Evolutionary conservation across 2,888 invertebrate species (phyloP), one percentile per base, ranked within the genome.

Genomic region (Andricus quercusramuli): DNA sequence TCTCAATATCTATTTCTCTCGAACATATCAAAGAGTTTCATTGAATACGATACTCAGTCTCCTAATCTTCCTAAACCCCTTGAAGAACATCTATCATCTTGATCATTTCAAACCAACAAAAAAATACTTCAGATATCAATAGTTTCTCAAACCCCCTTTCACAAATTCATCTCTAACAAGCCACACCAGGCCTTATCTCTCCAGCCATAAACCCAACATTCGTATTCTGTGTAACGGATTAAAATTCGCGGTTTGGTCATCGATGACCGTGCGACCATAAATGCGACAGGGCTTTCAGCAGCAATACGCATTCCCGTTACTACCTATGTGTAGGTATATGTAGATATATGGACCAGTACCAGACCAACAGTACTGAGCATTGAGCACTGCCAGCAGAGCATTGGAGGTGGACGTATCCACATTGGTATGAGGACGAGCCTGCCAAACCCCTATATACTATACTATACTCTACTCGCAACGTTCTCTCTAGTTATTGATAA

Each of bases 401-500:
- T 74, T 56, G 25, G 64, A 67, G 51, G 32, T 65, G 65, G 66
- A 79, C 76, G 68, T 67, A 59, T 77, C 56, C 66, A 66, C 59
- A 47, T 74, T 20, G 77, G 47, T 74, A 44, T 51, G 66, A 68
- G 32, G 78, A 78, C 59, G 67, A 74, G 51, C 78, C 78, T 80
- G 80, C 82, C 59, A 80, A 79, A 82, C 78, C 77, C 76, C 68
- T 74, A 76, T 78, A 78, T 79, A 47, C 17, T 47, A 47, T 47
- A 47, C 47, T 47, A 47, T 47, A 47, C 47, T 47, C 47, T 74
- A 82, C 70, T 80, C 37, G 62, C 67, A 70, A 77, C 81, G 79
- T 82, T 81, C 83, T 78, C 82, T 78, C 84, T 84, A 83, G 84
- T 86, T 86, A 85, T 85, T 85, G 86, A 86, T 86, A 86, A 86